Percentiles rank a stretch among this genome's conserved stretches.
Conservation (phyloP, 1,140 invertebrate species). For the Matsumurasca onukii region DNA sequence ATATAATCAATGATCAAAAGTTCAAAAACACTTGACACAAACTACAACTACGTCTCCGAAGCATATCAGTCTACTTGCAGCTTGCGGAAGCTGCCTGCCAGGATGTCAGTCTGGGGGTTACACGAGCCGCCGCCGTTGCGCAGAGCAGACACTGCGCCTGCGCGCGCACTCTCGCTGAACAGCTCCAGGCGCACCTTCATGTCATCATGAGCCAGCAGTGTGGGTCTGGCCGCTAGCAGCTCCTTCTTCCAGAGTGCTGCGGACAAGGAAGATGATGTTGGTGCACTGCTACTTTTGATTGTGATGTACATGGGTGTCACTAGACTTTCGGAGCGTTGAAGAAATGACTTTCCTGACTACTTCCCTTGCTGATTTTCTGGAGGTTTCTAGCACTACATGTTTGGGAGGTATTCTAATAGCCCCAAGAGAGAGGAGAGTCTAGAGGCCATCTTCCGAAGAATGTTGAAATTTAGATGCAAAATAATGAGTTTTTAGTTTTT, state of each 20-base stretch:
- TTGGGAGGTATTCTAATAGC: too few relatives aligned
- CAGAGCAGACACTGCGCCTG: constrained; percentile 69
- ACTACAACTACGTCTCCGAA: too few relatives aligned
- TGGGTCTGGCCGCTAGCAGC: constrained; percentile 46
- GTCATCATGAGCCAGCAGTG: constrained; percentile 51
- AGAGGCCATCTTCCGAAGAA: too few relatives aligned
- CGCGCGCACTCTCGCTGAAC: constrained; percentile 65
- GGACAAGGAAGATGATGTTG: constrained; percentile 37
- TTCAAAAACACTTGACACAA: too few relatives aligned
- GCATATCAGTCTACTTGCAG: constrained; percentile 73
- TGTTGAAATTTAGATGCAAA: too few relatives aligned
- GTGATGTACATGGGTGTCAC: not conserved
- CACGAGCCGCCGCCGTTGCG: constrained; percentile 56
- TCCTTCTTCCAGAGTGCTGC: constrained; percentile 66
- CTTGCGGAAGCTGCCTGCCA: constrained; percentile 71
- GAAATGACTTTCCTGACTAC: too few relatives aligned
- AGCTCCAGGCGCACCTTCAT: constrained; percentile 62
- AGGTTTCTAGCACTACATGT: too few relatives aligned
- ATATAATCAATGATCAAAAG: too few relatives aligned
- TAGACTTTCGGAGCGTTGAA: too few relatives aligned
- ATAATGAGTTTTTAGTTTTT: too few relatives aligned
- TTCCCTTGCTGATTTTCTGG: too few relatives aligned
- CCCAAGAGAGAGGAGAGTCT: too few relatives aligned
- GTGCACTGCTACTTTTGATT: not conserved
- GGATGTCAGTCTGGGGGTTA: constrained; percentile 57